Evolutionary conservation across 2,113 vertebrate genomes (phyloP), one percentile per base, ranked within the genome.

Genomic region (Carollia perspicillata): DNA sequence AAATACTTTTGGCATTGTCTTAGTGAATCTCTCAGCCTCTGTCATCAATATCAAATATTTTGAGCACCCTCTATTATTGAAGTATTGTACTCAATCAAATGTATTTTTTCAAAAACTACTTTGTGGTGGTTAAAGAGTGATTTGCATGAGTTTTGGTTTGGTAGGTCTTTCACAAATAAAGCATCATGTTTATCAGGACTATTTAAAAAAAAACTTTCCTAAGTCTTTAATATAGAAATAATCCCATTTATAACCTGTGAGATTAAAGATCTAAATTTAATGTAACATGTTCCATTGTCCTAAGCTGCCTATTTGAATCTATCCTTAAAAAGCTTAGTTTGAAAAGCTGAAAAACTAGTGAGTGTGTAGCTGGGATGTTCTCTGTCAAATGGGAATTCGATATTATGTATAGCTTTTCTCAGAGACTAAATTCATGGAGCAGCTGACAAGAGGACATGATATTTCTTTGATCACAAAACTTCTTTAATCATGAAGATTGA

Each of bases 331-430:
- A 35, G 26, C 71, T 78, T 89, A 94, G 3, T 40, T 58, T 40
- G 85, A 69, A 91, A 96, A 71, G 13, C 23, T 87, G 28, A 92
- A 93, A 97, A 94, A 53, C 20, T 74, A 92, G n/a, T 63, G 68
- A 23, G 8, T 81, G 12, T 96, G 55, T 96, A 90, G 65, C 58
- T 85, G 26, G 53, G 40, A 92, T 53, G 30, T 55, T 86, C 66
- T 68, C 55, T 2, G 84, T 95, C 79, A 95, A 92, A 77, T 93
- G 84, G 75, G 35, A 92, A 97, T 95, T 95, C 94, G 71, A 84
- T 81, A 47, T 55, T 74, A 26, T 28, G 5, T 60, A 10, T 80
- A 81, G 55, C 49, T 80, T 95, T 96, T 95, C 30, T 95, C 17
- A n/a, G 47, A 84, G 26, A 85, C 81, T 85, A 78, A 92, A 89